phyloP scores from a whole-genome alignment of 92 coral and sea anemone genomes.

The Actinostola sp. region DNA sequence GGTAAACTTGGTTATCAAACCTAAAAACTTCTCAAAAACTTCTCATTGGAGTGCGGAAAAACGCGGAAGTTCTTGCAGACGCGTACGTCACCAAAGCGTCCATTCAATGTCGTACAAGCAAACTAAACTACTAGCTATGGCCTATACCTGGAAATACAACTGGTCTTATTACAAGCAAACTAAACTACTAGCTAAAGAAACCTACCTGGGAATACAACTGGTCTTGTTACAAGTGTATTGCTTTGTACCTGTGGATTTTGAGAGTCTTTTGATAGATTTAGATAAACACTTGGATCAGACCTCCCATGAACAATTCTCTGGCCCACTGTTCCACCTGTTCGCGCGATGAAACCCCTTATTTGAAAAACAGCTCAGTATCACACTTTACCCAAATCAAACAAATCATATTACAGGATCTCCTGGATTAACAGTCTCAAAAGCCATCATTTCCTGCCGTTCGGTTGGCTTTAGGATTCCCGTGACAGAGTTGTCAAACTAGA shows the following conservation, averaged over 20 bases:
- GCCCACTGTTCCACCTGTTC: slow-evolving; percentile 59
- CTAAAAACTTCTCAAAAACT: no score
- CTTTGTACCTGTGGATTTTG: slow-evolving; percentile 59
- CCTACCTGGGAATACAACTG: background rate
- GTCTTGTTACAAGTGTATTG: background rate
- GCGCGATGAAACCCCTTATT: slow-evolving; percentile 41
- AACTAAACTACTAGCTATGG: no score
- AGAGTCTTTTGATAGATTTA: slow-evolving; percentile 59
- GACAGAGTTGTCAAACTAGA: slow-evolving; percentile 46
- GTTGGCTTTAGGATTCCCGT: slow-evolving; percentile 20
- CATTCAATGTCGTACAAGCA: no score
- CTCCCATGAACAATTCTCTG: slow-evolving; percentile 51
- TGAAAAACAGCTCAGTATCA: slow-evolving; percentile 57
- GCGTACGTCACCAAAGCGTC: no score
- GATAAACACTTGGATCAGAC: slow-evolving; percentile 58
- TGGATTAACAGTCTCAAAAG: slow-evolving; percentile 63
- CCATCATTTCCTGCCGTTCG: slow-evolving; percentile 58
- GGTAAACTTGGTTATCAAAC: no score
- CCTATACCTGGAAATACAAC: no score
- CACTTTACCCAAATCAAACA: slow-evolving; percentile 71
- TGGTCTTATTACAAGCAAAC: background rate
- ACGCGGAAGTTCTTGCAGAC: no score
- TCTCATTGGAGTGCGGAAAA: no score
- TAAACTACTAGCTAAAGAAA: no score
- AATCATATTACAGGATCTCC: slow-evolving; percentile 58